These are phyloP conservation scores for Cheilosia pagana DNA, from an alignment of 2,888 invertebrate species.

Conservation along the genomic window DNA sequence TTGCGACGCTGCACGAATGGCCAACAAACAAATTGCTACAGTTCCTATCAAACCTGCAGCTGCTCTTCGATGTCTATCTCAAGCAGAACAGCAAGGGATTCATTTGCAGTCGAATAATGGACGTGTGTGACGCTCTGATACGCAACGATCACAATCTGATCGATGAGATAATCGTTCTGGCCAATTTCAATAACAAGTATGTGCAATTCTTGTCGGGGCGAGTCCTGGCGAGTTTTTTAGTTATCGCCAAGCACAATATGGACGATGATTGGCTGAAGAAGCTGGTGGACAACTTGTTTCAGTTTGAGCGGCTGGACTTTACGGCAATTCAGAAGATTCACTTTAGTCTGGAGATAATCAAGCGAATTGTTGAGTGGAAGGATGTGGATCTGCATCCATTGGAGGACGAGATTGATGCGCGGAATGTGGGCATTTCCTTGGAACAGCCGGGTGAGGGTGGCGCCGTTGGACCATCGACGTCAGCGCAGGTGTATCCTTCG, in stretches of 20 bases:
- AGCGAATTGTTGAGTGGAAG: constrained; percentile 94
- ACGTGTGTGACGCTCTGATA: constrained; percentile 91
- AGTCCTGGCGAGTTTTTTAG: constrained; percentile 92
- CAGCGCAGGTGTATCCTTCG: constrained; percentile 77
- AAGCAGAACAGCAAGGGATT: constrained; percentile 92
- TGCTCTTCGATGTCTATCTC: constrained; percentile 92
- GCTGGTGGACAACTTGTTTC: constrained; percentile 89
- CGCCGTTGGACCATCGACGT: constrained; percentile 43
- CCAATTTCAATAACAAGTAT: constrained; percentile 91
- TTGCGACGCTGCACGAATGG: constrained; percentile 86
- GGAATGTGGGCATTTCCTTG: constrained; percentile 54
- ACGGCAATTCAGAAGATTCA: constrained; percentile 90
- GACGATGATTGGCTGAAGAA: constrained; percentile 92
- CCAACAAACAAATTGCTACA: constrained; percentile 88
- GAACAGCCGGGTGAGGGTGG: constrained; percentile 52
- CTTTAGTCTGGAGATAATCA: constrained; percentile 93
- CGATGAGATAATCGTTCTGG: constrained; percentile 92
- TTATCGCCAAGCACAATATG: constrained; percentile 92
- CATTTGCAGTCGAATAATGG: constrained; percentile 91
- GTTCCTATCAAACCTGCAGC: constrained; percentile 92
- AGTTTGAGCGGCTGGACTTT: constrained; percentile 86
- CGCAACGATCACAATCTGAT: constrained; percentile 93
- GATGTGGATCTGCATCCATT: constrained; percentile 91
- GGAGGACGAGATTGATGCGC: constrained; percentile 86
- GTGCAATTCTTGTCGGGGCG: constrained; percentile 91